Evolutionary conservation across 2,113 vertebrate genomes (phyloP), one percentile per base, ranked within the genome.

Genomic region (Onychorhynchus coronatus): DNA sequence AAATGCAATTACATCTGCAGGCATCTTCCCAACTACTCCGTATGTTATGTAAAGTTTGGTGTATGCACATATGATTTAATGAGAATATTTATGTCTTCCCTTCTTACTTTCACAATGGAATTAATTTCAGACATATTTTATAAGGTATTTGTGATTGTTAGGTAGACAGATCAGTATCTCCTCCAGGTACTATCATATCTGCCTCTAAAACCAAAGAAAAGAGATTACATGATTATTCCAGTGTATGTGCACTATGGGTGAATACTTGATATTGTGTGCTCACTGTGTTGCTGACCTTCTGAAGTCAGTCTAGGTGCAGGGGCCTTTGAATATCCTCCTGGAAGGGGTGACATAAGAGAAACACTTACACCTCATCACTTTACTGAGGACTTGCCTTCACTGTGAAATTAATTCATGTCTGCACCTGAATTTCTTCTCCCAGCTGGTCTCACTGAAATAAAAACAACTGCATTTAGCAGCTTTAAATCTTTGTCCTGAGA

Each of bases 31-130:
- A 98, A 66, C 96, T 97, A 21, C 97, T 93, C 95, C 14, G 42
- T 96, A 80, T 96, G 94, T 95, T 95, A 97, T 95, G 96, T 97
- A 98, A 98, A 98, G 97, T 97, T 97, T 94, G 95, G 97, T 97
- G 89, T 97, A 50, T 85, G 82, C 93, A 82, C 81, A 92, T 58
- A 65, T 87, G 94, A 94, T 87, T 96, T 96, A 95, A 94, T 91
- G 78, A 97, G 90, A 55, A 92, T 95, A 97, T 92, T 96, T 94
- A 85, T 90, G 90, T 97, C 97, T 97, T 95, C 72, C 14, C 92
- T 93, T 95, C 96, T 97, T 96, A 93, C 95, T 94, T 97, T 97
- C 75, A 44, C 83, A 83, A 83, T 94, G 85, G 97, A 95, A 95
- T 78, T 97, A 56, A 97, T 95, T 97, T 97, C 92, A 96, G 95